phyloP scores from a whole-genome alignment of 2,113 vertebrate genomes.

The Saimiri boliviensis region DNA sequence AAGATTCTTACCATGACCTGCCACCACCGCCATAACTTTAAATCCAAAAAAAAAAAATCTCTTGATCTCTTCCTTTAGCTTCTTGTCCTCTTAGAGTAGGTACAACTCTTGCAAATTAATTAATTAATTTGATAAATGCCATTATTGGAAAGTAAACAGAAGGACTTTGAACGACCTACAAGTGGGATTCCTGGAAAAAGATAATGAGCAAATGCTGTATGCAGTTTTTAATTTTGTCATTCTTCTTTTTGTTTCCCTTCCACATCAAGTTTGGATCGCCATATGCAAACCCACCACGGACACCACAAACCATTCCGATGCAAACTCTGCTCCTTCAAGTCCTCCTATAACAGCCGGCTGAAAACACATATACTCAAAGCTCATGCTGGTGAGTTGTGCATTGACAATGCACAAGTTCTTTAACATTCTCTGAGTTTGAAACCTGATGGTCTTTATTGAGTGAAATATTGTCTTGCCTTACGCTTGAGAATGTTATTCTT shows the following conservation, averaged over 20 bases:
- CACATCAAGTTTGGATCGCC: slow-evolving; percentile 93
- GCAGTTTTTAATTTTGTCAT: slow-evolving; percentile 15
- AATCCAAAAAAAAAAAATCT: background rate
- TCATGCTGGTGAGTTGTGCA: slow-evolving; percentile 92
- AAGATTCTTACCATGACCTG: background rate
- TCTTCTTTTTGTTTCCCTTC: slow-evolving; percentile 24
- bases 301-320: slow-evolving; percentile 99
- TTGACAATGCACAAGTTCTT: background rate
- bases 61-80: background rate
- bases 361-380: slow-evolving; percentile 98
- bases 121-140: background rate
- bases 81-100: background rate
- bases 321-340: slow-evolving; percentile 99
- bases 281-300: slow-evolving; percentile 98
- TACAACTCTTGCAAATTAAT: background rate
- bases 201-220: background rate
- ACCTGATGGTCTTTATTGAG: background rate
- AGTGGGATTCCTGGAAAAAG: background rate
- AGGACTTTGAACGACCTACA: background rate
- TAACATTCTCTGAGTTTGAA: background rate
- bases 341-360: slow-evolving; percentile 96
- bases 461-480: background rate
- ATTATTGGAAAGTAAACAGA: background rate
- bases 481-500: background rate
- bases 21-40: background rate